Conservation (phyloP, 2,888 invertebrate species). For the Leistus spinibarbis region DNA sequence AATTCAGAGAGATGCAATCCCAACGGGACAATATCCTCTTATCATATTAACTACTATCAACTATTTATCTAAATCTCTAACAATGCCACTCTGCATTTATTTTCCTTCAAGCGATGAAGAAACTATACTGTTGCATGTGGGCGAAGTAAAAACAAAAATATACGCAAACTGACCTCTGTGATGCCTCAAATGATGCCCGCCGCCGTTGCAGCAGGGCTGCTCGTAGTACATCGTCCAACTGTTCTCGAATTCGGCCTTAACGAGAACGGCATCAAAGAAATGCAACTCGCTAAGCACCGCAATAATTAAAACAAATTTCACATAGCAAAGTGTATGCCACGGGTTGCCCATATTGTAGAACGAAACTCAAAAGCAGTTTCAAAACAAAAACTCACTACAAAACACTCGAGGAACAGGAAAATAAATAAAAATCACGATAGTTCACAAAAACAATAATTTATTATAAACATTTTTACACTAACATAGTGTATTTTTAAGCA, state of each 20-base stretch:
- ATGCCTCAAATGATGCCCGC: constrained; percentile 65
- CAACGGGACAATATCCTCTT: too few relatives aligned
- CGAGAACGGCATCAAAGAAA: constrained; percentile 44
- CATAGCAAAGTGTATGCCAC: constrained; percentile 20
- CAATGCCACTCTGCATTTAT: too few relatives aligned
- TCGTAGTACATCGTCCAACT: constrained; percentile 71
- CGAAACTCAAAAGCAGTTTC: neutral
- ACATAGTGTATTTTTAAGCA: neutral
- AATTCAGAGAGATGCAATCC: neutral
- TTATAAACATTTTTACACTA: neutral
- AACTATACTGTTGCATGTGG: too few relatives aligned
- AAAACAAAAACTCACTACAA: constrained; percentile 8
- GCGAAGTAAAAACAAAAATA: neutral
- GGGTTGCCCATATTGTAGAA: neutral
- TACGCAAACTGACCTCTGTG: constrained; percentile 61
- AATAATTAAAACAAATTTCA: constrained; percentile 47
- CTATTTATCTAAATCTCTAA: too few relatives aligned
- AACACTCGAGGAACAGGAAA: neutral
- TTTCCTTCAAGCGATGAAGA: too few relatives aligned
- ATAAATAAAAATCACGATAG: neutral
- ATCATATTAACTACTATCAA: too few relatives aligned
- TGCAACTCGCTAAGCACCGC: constrained; percentile 46
- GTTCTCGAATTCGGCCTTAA: constrained; percentile 62
- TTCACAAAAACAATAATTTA: constrained; percentile 2
- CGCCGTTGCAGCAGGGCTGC: constrained; percentile 68